These are phyloP conservation scores for Mergus octosetaceus DNA, from an alignment of 2,797 vertebrate genomes.

Conservation along the genomic window DNA sequence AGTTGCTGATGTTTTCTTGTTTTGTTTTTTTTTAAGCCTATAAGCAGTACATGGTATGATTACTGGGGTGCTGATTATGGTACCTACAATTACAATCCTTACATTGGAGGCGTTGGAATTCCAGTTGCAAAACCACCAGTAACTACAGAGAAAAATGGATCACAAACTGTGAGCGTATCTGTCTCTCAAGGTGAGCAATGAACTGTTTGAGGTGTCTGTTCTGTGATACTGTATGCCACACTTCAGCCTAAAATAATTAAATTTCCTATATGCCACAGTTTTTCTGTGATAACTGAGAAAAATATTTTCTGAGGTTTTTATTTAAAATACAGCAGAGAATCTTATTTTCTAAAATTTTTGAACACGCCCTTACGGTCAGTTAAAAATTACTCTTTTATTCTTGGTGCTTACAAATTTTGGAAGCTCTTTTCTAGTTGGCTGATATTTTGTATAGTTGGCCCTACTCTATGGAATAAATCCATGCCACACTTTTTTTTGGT, in stretches of 20 bases:
- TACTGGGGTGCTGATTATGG: conserved; percentile 99
- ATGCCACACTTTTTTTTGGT: not conserved
- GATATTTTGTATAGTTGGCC: not conserved
- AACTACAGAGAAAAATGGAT: conserved; percentile 91
- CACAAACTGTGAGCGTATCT: conserved; percentile 93
- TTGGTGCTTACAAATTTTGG: not conserved
- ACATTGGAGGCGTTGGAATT: conserved; percentile 94
- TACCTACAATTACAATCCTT: conserved; percentile 97
- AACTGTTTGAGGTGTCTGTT: not conserved
- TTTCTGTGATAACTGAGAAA: not conserved
- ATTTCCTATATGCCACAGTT: not conserved
- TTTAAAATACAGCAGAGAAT: not conserved
- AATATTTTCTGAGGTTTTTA: not conserved
- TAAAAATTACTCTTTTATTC: not conserved
- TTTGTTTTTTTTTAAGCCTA: conserved; percentile 83
- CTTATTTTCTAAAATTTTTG: not conserved
- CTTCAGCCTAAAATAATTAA: not conserved
- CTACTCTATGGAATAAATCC: not conserved
- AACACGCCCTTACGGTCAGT: not conserved
- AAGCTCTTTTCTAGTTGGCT: not conserved
- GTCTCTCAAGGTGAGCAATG: conserved; percentile 90
- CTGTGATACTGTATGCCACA: not conserved
- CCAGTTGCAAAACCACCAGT: conserved; percentile 93
- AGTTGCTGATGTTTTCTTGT: not conserved
- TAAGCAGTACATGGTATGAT: conserved; percentile 99